Conservation (phyloP, 2,113 vertebrate genomes). For the Lepus americanus region DNA sequence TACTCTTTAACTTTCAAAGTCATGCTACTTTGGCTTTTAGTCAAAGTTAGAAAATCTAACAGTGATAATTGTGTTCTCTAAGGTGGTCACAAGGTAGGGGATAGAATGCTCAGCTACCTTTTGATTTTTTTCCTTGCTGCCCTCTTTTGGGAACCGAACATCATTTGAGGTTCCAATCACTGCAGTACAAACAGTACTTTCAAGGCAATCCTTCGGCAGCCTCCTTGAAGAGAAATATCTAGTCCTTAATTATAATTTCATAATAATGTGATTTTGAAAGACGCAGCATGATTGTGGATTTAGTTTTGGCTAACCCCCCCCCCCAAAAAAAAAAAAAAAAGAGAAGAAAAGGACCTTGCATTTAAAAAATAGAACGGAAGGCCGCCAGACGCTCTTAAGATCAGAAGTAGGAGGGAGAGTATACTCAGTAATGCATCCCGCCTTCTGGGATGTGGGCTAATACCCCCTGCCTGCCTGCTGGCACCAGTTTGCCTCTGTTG, state of each 20-base stretch:
- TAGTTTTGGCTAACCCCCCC: constrained; percentile 28
- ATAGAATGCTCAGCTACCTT: neutral
- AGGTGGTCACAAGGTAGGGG: neutral
- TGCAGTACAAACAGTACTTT: constrained; percentile 65
- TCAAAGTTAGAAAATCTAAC: neutral
- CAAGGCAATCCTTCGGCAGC: constrained; percentile 59
- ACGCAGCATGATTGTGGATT: constrained; percentile 33
- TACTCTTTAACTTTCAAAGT: constrained; percentile 37
- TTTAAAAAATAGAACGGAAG: neutral
- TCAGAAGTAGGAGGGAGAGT: neutral
- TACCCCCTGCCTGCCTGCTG: constrained; percentile 51
- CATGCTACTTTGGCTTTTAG: constrained; percentile 28
- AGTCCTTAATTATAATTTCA: constrained; percentile 67
- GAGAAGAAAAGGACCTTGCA: constrained; percentile 52
- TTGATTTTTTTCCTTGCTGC: constrained; percentile 2
- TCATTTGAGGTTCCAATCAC: constrained; percentile 40
- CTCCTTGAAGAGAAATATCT: constrained; percentile 63
- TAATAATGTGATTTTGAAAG: constrained; percentile 71
- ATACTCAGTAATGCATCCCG: constrained; percentile 12
- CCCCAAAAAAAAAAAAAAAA: constrained; percentile 52
- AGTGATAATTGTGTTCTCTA: neutral
- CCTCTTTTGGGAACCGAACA: constrained; percentile 54
- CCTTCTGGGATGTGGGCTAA: constrained; percentile 69
- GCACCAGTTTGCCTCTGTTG: constrained; percentile 59
- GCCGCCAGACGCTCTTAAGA: neutral